Evolutionary conservation across 2,797 vertebrate species (phyloP), one percentile per base, ranked within the genome.

Genomic region (Allobates femoralis): DNA sequence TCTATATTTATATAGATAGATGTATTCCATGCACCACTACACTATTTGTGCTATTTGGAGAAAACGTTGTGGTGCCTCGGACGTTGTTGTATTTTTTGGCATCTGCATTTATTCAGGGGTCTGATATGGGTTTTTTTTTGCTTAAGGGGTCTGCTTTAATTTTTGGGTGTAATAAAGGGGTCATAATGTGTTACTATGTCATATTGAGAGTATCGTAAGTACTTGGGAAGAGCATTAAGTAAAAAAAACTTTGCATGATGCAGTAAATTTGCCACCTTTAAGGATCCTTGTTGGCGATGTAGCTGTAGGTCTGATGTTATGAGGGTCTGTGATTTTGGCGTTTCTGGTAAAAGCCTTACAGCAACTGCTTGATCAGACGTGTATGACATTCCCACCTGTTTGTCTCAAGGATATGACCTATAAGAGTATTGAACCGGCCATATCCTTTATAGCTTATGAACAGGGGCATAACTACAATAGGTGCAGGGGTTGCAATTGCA

Each of bases 351-450:
- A 32, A 14, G 46, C 73, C 15, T 51, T 3, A 18, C 60, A 66
- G 37, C 37, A 81, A 41, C 60, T 66, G 41, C 34, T 46, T 14
- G 79, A 81, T 41, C 37, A 30, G 26, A n/a, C n/a, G 26, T 67
- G 37, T 81, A 66, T 66, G 18, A 64, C 30, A 66, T 16, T 19
- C 41, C 8, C 46, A 69, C 79, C 60, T 81, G 62, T 81, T 67
- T 69, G 79, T 69, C 79, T 55, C 19, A 67, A 55, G 64, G 64
- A 69, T 53, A 69, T 69, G 26, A 23, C 26, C 15, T 53, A 21
- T 51, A 26, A 67, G 26, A 23, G 7, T 23, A 53, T 32, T 53
- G 10, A 34, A 16, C 15, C 16, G 3, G 19, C 21, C 23, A 16
- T 32, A 14, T 30, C 62, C 79, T 19, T 15, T 23, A 23, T 28